Evolutionary conservation across 1,140 invertebrate species (phyloP), one percentile per base, ranked within the genome.

Genomic region (Camponotus vicinus): DNA sequence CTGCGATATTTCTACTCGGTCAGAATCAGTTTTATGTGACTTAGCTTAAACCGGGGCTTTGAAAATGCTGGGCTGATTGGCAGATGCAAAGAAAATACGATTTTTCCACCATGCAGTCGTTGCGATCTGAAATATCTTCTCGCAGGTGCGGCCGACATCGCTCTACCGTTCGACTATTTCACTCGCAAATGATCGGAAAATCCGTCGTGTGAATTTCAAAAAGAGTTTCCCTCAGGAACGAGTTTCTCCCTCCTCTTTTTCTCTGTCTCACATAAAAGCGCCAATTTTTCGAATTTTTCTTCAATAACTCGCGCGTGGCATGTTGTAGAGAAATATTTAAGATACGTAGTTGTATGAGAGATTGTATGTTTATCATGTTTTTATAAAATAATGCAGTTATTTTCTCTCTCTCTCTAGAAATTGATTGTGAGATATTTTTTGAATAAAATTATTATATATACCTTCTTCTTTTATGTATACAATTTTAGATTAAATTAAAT

Each of bases 1-100:
- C 63, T 57, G 66, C 34, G 8, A 69, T 69, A 80, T 80, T 80
- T 80, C 70, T 80, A 80, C 71, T 70, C 71, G 37, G 78, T n/a
- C 66, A 71, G 34, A 71, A 37, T 49, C 45, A 70, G 66, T 80
- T 80, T 70, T 80, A 80, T 80, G 49, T 71, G 37, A 70, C 34
- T 70, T 70, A 80, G 55, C 37, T 80, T 80, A 80, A 80, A 80
- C 49, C 21, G 34, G 37, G 4, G 37, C 78, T 70, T 70, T 80
- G 78, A 71, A 70, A 80, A 18, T 49, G 77, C 64, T 40, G 42
- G 64, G 55, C 32, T 88, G 87, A 88, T 86, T 89, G 82, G 82
- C 88, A 86, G 87, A 75, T 88, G 78, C 75, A 87, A 87, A 87
- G 88, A 89, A 87, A 89, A 87, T 87, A 87, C 67, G 67, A 78